Percentiles rank a stretch among this genome's conserved stretches.
Evolutionary conservation across 2,113 vertebrate genomes (phyloP).

Genomic region (Thinocorus orbignyianus): DNA sequence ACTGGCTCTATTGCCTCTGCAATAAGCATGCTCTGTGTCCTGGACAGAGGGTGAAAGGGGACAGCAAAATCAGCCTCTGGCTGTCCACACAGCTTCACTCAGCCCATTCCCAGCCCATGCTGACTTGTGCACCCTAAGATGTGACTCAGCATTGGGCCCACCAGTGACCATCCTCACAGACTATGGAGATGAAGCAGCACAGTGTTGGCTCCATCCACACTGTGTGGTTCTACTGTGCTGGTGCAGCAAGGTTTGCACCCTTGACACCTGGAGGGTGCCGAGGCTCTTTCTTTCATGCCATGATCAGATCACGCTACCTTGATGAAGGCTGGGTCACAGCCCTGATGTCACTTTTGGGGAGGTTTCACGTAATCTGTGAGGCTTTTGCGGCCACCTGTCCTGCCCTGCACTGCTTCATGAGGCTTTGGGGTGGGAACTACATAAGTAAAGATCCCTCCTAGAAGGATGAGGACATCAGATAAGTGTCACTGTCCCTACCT

Average conservation of each 20-base stretch:
- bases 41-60: not conserved
- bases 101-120: not conserved
- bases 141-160: not conserved
- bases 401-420: not conserved
- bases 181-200: not conserved
- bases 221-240: fast-evolving
- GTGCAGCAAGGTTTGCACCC: not conserved
- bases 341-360: not conserved
- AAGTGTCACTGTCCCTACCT: not conserved
- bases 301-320: not conserved
- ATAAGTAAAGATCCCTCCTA: not conserved
- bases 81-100: not conserved
- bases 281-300: not conserved
- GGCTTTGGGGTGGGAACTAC: not conserved
- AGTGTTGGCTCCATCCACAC: not conserved
- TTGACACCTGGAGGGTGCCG: not conserved
- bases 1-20: not conserved
- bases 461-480: not conserved
- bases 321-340: not conserved
- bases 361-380: not conserved
- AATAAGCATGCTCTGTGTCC: not conserved
- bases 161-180: not conserved
- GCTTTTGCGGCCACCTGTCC: not conserved
- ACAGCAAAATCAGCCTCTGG: not conserved
- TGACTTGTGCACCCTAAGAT: not conserved